phyloP scores from a whole-genome alignment of 1,140 invertebrate species.

The Caerostris darwini region DNA sequence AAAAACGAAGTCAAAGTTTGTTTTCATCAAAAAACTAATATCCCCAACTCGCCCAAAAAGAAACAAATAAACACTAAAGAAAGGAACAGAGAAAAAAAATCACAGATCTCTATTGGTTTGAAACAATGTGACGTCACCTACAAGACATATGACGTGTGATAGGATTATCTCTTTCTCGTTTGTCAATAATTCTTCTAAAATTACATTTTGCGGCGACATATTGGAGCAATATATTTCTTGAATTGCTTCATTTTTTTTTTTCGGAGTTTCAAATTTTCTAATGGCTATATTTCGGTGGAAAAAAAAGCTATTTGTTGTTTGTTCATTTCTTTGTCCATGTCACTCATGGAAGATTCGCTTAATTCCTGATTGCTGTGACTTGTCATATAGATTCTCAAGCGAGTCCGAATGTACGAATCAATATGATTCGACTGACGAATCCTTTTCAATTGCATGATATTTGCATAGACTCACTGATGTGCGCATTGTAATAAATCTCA shows the following conservation, averaged over 20 bases:
- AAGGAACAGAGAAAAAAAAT: not conserved
- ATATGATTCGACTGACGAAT: not conserved
- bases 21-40: conserved; percentile 65
- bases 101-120: conserved; percentile 6
- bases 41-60: conserved; percentile 32
- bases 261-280: not conserved
- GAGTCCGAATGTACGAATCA: not conserved
- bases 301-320: not conserved
- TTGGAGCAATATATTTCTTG: conserved; percentile 56
- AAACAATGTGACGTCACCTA: conserved; percentile 50
- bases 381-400: not conserved
- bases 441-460: conserved; percentile 8
- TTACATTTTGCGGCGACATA: conserved; percentile 62
- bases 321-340: not conserved
- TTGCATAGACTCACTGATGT: too few species aligned
- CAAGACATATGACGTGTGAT: conserved; percentile 61
- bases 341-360: not conserved
- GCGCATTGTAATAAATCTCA: not conserved
- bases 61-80: conserved; percentile 45
- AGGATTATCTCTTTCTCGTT: conserved; percentile 56
- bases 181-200: conserved; percentile 71
- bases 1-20: not conserved
- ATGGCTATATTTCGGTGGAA: too few species aligned
- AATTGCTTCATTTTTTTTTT: not conserved
- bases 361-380: not conserved